Base-by-base conservation (phyloP, 2,888 invertebrate genomes). In the Laspeyria flexula region DNA sequence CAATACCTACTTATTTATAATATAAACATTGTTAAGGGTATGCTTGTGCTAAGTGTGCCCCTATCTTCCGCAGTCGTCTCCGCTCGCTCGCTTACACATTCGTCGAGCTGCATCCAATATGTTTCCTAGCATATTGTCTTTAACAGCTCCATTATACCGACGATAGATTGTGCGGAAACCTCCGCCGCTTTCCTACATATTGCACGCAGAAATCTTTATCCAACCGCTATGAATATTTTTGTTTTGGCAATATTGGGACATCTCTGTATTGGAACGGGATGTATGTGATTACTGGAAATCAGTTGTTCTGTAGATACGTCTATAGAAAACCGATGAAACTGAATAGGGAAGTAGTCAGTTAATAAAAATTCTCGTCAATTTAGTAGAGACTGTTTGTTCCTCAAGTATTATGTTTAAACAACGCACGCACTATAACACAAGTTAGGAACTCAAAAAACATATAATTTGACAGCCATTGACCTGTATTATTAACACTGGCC, bases 111-210 rank as follows among this genome's bases (percentile, higher is more conserved):
- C 91, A 90, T 90, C 88, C 91, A 91, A 90, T 90, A 91, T 89
- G 90, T 90, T 89, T 85, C 86, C 85, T 76, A 81, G 87, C 86
- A 88, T 90, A 90, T 90, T 90, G 91, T 91, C 90, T 90, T 90
- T 90, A 91, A 91, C 91, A 86, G 89, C 86, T 88, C 90, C 88
- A 90, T 91, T 90, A 90, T 90, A 85, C 83, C 71, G 77, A 75
- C 81, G 85, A 85, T 88, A 79, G 79, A 81, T 81, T 78, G 81
- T 70, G 70, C 63, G 71, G 70, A 73, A 67, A 68, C 71, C 66
- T 67, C 59, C 66, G 66, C 61, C 55, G 41, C 61, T 44, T 53
- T 53, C 55, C 40, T 53, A 60, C 64, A 69, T 71, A 74, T 70
- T 68, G 71, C 59, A 43, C 40, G 61, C 59, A 66, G 64, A 78